phyloP scores from a whole-genome alignment of 2,888 invertebrate genomes.

The Trissoscelio sp. region DNA sequence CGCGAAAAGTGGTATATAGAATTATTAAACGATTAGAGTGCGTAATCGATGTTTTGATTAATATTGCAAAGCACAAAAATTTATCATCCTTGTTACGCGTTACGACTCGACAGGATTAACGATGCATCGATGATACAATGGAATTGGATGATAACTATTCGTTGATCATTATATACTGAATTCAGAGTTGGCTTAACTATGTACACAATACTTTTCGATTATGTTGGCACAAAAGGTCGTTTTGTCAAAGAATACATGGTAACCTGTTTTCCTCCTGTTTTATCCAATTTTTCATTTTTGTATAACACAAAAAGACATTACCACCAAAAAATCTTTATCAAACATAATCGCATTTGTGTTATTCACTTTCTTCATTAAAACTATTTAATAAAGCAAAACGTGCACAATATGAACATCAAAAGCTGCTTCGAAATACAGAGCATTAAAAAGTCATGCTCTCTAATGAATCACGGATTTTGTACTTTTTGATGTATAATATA shows the following conservation, averaged over 20 bases:
- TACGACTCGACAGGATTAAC: neutral
- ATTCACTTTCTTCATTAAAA: neutral
- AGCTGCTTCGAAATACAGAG: neutral
- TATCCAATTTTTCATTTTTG: neutral
- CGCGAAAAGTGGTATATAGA: too few species aligned
- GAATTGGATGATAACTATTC: neutral
- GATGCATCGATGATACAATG: neutral
- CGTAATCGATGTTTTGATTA: too few species aligned
- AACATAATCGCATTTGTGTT: neutral
- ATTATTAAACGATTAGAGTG: too few species aligned
- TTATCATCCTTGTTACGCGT: neutral
- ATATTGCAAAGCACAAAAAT: neutral
- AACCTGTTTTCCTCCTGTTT: neutral
- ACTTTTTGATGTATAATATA: neutral
- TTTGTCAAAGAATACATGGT: neutral
- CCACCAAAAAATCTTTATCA: neutral
- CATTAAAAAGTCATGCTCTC: neutral
- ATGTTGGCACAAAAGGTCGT: neutral
- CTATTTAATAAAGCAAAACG: neutral
- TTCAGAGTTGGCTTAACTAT: neutral
- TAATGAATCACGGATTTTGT: neutral
- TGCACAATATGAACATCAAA: neutral
- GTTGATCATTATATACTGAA: neutral
- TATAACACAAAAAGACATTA: neutral
- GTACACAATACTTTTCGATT: neutral